phyloP scores from a whole-genome alignment of 2,797 vertebrate genomes.

The Microchirus variegatus region DNA sequence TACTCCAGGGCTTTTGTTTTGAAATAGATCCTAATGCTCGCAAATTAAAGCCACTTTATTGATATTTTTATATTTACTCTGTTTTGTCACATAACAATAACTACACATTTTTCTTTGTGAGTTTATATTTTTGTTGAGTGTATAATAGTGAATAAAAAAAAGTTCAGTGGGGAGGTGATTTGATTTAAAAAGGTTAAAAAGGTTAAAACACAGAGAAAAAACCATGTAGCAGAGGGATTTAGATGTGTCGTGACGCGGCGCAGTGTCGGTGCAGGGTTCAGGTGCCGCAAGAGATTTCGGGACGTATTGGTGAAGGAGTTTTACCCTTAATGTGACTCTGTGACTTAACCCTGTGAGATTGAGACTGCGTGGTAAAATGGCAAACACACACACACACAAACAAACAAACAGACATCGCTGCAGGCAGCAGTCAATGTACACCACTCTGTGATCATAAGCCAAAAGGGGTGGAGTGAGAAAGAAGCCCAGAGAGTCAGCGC shows the following conservation, averaged over 20 bases:
- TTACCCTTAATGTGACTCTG: constrained; percentile 47
- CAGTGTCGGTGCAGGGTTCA: constrained; percentile 2
- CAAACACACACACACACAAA: constrained; percentile 38
- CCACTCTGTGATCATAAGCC: constrained; percentile 64
- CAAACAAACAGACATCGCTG: constrained; percentile 49
- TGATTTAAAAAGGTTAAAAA: neutral
- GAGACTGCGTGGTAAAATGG: constrained; percentile 41
- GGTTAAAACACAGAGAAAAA: constrained; percentile 15
- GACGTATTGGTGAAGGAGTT: constrained; percentile 49
- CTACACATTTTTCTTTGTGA: no score
- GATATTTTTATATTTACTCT: no score
- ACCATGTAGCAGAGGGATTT: constrained; percentile 15
- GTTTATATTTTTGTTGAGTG: no score
- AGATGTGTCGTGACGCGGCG: constrained; percentile 10
- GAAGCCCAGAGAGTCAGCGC: constrained; percentile 66
- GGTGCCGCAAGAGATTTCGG: constrained; percentile 40
- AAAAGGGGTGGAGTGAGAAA: constrained; percentile 48
- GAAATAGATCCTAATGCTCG: no score
- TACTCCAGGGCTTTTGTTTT: no score
- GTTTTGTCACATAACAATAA: no score
- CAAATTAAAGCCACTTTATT: no score
- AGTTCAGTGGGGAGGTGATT: neutral
- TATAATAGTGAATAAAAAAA: neutral
- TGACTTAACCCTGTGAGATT: constrained; percentile 56
- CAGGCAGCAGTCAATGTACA: constrained; percentile 59